Base-by-base conservation (phyloP, 2,888 invertebrate species). In the Hyposoter dolosus region DNA sequence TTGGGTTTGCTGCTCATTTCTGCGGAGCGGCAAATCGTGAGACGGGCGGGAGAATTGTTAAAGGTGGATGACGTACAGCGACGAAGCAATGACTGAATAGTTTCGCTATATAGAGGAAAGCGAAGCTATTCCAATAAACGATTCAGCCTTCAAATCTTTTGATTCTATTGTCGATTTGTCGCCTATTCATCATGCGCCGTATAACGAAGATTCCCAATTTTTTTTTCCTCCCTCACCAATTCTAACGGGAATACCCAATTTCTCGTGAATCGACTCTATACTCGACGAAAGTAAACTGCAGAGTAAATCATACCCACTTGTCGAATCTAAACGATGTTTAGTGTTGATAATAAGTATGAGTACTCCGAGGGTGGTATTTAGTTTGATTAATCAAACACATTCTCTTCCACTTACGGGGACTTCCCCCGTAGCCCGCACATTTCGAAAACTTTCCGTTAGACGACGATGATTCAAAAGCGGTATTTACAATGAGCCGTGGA, bases 1-100 rank as follows among this genome's bases (percentile, higher is more conserved):
- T 87, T 63, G 88, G 88, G 88, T 88, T 90, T 85, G 87, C 81
- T 86, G 84, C 83, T 82, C 72, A 80, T 86, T 81, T 86, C 82
- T 47, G 74, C 72, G 85, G 69, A 79, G 76, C 68, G 82, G 50
- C 45, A 79, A 78, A 83, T 77, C 23, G 69, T 66, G 65, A 76
- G 85, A 82, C 76, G 83, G 66, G 50, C 80, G 72, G 50, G 45
- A 71, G 76, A 53, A 15, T 66, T 19, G 9, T 60, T 72, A 47
- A 71, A 72, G 35, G 35, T 17, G 23, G 40, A 23, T 43, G 45
- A 15, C 53, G 28, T 43, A 68, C 43, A 63, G 17, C 78, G 47
- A 1, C n/a, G 28, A 63, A 17, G 23, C 15, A 45, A 28, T 17
- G 28, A 63, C 23, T 45, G 71, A 50, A 71, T 32, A 47, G 40